phyloP scores from a whole-genome alignment of 30 jellyfish, hydroid and myxozoan species.

The Mastigias papua region DNA sequence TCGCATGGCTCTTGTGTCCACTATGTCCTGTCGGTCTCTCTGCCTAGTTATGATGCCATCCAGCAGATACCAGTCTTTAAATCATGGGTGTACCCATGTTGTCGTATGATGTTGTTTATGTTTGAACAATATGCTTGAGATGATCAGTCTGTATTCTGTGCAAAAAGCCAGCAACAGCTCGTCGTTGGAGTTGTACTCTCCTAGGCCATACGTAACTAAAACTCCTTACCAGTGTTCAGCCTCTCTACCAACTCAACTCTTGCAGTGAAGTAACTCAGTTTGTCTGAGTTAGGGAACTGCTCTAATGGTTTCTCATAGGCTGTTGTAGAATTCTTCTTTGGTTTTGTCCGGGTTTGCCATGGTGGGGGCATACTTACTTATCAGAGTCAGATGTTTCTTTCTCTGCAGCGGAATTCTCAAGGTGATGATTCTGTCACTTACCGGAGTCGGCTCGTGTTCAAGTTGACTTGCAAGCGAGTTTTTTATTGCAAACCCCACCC shows the following conservation, averaged over 20 bases:
- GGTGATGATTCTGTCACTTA: no score
- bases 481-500: no score
- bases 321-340: no score
- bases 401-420: no score
- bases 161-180: constrained; percentile 29
- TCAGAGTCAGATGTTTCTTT: no score
- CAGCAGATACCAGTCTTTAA: constrained; percentile 56
- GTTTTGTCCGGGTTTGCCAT: no score
- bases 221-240: constrained; percentile 29
- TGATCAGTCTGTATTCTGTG: constrained; percentile 31
- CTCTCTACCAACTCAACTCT: constrained; percentile 38
- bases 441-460: no score
- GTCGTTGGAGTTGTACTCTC: constrained; percentile 44
- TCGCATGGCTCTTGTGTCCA: constrained; percentile 28
- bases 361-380: no score
- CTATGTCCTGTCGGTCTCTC: constrained; percentile 14
- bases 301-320: no score
- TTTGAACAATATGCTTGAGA: constrained; percentile 37
- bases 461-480: no score
- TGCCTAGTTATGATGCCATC: constrained; percentile 35
- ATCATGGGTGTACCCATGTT: constrained; percentile 70
- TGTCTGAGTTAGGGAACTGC: no score
- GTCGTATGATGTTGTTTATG: constrained; percentile 1
- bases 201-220: constrained; percentile 13
- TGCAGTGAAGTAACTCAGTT: constrained; percentile 26